Percentiles rank a stretch among this genome's conserved stretches.
Evolutionary conservation across 2,888 invertebrate species (phyloP).

Genomic region (Pomacea canaliculata): DNA sequence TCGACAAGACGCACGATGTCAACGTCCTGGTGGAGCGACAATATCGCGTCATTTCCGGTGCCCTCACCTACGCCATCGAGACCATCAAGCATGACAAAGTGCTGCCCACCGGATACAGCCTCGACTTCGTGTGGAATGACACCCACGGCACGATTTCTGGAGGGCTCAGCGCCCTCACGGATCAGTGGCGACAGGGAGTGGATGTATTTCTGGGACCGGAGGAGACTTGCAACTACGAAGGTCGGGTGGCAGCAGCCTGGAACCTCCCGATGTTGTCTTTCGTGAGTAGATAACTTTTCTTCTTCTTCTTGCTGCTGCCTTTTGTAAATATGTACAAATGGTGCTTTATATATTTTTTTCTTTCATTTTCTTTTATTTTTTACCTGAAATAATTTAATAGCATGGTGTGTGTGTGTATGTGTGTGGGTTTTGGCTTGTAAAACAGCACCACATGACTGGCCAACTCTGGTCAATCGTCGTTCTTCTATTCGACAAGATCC

Average conservation of each 20-base stretch:
- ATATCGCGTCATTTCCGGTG: constrained; percentile 79
- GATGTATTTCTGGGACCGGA: constrained; percentile 91
- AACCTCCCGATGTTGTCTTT: constrained; percentile 96
- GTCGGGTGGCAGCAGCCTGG: constrained; percentile 91
- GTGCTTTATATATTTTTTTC: no score
- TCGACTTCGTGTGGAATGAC: constrained; percentile 87
- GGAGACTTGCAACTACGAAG: constrained; percentile 91
- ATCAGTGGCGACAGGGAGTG: constrained; percentile 84
- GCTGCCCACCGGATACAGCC: constrained; percentile 78
- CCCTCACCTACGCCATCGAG: constrained; percentile 87
- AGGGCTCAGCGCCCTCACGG: constrained; percentile 87
- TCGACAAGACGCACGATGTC: constrained; percentile 14
- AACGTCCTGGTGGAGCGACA: constrained; percentile 8
- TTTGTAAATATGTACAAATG: no score
- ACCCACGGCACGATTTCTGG: constrained; percentile 90
- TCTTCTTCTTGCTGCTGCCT: neutral
- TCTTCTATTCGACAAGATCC: no score
- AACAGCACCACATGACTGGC: no score
- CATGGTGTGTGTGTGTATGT: no score
- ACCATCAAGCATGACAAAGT: constrained; percentile 75
- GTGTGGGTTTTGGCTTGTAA: no score
- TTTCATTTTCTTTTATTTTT: no score
- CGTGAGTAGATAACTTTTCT: constrained; percentile 76
- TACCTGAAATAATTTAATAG: no score
- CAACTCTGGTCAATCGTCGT: no score